Percentiles rank a stretch among this genome's conserved stretches.
These are phyloP conservation scores for Uloborus diversus DNA, from an alignment of 1,140 invertebrate genomes.

Conservation along the genomic window DNA sequence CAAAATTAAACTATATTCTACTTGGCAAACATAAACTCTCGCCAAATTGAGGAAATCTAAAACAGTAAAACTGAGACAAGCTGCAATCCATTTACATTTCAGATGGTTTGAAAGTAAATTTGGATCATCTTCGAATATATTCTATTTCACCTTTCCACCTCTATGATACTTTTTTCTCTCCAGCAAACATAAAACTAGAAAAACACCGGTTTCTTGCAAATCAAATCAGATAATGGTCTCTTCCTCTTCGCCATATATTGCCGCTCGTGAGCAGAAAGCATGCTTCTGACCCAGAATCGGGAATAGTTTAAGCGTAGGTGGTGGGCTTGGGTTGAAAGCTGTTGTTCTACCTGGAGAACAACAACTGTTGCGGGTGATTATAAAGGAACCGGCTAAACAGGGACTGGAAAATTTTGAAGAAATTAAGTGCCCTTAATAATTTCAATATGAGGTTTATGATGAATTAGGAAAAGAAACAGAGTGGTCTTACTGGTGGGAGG, in stretches of 20 bases:
- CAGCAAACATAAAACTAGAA: conserved; percentile 13
- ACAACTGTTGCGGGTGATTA: neutral
- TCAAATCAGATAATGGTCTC: conserved; percentile 33
- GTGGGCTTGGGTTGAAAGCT: no score
- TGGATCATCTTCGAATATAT: no score
- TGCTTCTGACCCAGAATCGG: conserved; percentile 44
- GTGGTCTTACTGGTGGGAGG: no score
- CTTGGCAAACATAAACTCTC: no score
- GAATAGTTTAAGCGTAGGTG: conserved; percentile 6
- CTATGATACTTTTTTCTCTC: neutral
- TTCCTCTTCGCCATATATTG: conserved; percentile 8
- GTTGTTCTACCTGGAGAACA: neutral
- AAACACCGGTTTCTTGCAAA: conserved; percentile 14
- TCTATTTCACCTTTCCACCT: conserved; percentile 48
- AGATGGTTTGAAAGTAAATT: no score
- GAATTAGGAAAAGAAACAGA: no score
- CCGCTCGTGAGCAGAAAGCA: conserved; percentile 18
- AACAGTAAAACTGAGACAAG: no score
- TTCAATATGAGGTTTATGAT: no score
- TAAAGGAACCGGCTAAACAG: conserved; percentile 25
- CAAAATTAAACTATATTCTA: no score
- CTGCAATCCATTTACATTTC: no score
- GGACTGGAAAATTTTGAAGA: neutral
- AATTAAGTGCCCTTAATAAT: neutral
- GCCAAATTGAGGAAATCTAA: no score